Percentiles rank a stretch among this genome's conserved stretches.
Conservation (phyloP, 2,888 invertebrate genomes). For the Agrilus mali region DNA sequence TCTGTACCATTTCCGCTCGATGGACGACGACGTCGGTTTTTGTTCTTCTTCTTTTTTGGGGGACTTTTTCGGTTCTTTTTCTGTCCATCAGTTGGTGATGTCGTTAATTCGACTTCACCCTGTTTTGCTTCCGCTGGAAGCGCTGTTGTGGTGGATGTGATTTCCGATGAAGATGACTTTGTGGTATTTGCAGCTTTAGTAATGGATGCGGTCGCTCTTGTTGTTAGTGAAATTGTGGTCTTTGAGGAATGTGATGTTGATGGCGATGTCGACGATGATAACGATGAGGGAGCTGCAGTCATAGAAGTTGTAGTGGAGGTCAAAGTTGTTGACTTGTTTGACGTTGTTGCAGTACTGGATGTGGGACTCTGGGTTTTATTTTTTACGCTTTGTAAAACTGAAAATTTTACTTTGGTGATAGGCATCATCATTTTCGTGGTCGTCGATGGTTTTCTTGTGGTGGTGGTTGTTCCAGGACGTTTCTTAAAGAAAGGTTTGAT, state of each 20-base stretch:
- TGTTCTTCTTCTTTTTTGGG: constrained; percentile 45
- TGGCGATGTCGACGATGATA: constrained; percentile 26
- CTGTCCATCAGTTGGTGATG: constrained; percentile 14
- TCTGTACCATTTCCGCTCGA: constrained; percentile 27
- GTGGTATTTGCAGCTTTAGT: constrained; percentile 3
- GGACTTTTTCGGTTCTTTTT: constrained; percentile 26
- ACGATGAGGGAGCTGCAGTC: constrained; percentile 39
- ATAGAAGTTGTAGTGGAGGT: constrained; percentile 24
- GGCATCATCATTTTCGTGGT: constrained; percentile 14
- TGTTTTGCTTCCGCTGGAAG: constrained; percentile 27
- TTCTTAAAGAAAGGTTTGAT: constrained; percentile 26
- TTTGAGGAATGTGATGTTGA: too few relatives aligned
- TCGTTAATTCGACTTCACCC: constrained; percentile 24
- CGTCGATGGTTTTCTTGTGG: constrained; percentile 16
- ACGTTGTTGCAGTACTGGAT: constrained; percentile 23
- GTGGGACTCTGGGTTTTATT: constrained; percentile 31
- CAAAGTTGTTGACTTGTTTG: constrained; percentile 15
- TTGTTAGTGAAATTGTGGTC: too few relatives aligned
- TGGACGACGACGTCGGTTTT: constrained; percentile 48
- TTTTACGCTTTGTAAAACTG: constrained; percentile 29
- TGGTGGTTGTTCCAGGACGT: constrained; percentile 23
- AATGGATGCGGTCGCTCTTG: constrained; percentile 2
- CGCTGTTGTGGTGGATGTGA: constrained; percentile 3
- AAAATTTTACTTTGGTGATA: constrained; percentile 47
- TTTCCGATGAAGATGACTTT: constrained; percentile 9